Base-by-base conservation (phyloP, 2,113 vertebrate genomes). In the Psettodes erumei region DNA sequence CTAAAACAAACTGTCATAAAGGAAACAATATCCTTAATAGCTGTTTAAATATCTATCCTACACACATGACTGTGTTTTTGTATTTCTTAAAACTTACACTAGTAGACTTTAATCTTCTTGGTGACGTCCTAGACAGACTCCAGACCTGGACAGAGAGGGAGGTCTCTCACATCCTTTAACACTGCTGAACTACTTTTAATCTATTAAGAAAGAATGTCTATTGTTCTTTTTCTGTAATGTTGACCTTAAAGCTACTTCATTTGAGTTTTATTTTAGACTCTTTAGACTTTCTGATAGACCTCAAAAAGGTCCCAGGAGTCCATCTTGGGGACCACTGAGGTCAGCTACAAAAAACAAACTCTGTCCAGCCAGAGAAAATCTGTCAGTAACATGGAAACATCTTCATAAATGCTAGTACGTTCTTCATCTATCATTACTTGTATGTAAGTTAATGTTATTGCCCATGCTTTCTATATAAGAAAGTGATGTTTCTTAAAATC, bases 111-210 rank as follows among this genome's bases (percentile, higher is more conserved):
- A 19, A 1, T 35, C 9, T 23, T 12, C 12, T 15, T 6, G 18
- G 7, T 55, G n/a, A 60, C 53, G 9, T 30, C 65, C 19, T 21
- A 64, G 43, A 37, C 19, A 71, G 47, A 72, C 15, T 23, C 43
- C 28, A 32, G 33, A 21, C 8, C 16, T 38, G 6, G 11, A 43
- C 32, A 19, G 43, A 23, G 61, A 62, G 35, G 4, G 21, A 27
- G 40, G 18, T 10, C n/a, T n/a, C 6, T 18, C 11, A 42, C 28
- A 18, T 68, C 8, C 5, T 75, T 10, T 56, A 2, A 68, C 37
- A 18, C 4, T 16, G n/a, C 6, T 21, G 16, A 27, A 8, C 1
- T 19, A 32, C 4, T 30, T 27, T 8, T 10, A 1, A 2, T 60
- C 13, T 4, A 15, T 32, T 56, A 0, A 25, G 10, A 30, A 21